Evolutionary conservation across 2,888 invertebrate species (phyloP).

Genomic region (Dolichomitus sp.): DNA sequence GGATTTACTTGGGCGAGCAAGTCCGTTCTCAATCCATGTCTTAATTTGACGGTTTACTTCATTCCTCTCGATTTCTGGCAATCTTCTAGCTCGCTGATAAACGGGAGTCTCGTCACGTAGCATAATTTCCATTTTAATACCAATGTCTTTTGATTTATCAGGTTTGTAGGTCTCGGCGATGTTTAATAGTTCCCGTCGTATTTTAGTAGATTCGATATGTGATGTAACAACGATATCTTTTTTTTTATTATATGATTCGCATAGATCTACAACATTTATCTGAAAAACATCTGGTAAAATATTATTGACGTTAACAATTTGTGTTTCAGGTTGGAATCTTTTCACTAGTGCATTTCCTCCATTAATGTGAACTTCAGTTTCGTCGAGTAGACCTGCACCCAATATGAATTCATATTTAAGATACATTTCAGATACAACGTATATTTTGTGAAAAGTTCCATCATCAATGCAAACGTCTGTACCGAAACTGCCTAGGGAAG

Average conservation of each 20-base stretch:
- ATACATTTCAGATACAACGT: slow-evolving; percentile 49
- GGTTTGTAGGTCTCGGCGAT: slow-evolving; percentile 70
- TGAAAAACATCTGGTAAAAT: slow-evolving; percentile 3
- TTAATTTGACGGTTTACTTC: slow-evolving; percentile 74
- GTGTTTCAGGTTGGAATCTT: background rate
- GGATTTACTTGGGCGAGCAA: slow-evolving; percentile 74
- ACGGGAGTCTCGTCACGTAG: slow-evolving; percentile 75
- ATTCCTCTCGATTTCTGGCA: slow-evolving; percentile 66
- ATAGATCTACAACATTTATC: slow-evolving; percentile 7
- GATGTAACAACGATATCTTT: slow-evolving; percentile 3
- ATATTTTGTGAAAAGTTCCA: slow-evolving; percentile 35
- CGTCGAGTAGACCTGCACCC: slow-evolving; percentile 44
- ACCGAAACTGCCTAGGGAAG: no score
- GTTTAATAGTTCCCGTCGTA: background rate
- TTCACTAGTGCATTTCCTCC: slow-evolving; percentile 3
- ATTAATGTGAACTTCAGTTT: slow-evolving; percentile 16
- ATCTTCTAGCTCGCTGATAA: slow-evolving; percentile 68
- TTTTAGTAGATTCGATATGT: slow-evolving; percentile 1
- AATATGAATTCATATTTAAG: slow-evolving; percentile 52
- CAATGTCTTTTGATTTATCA: slow-evolving; percentile 62
- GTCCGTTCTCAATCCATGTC: slow-evolving; percentile 73
- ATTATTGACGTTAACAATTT: background rate
- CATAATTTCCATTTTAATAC: slow-evolving; percentile 73
- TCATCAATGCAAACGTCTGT: no score
- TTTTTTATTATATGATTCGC: background rate